Evolutionary conservation across 2,797 vertebrate genomes (phyloP), one percentile per base, ranked within the genome.

Genomic region (Lerista edwardsae): DNA sequence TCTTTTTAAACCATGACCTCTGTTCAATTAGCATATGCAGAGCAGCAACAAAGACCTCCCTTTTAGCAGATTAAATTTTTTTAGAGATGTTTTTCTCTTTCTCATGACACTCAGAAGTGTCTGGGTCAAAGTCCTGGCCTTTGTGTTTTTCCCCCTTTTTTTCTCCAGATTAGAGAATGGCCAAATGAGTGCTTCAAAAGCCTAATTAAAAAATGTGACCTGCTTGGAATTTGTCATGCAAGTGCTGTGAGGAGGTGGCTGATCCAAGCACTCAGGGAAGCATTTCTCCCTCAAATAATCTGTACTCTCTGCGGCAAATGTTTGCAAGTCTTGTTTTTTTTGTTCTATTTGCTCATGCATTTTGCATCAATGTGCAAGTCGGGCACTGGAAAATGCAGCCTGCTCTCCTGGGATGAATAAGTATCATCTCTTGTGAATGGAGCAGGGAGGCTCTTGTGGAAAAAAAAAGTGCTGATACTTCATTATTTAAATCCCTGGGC

Each of bases 151-250:
- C n/a, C n/a, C n/a, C n/a, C n/a, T 47, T 47, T 47, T 15, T 55
- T 55, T 1, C 39, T 64, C 36, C 29, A 7, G 68, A 61, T 10
- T 44, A 27, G 36, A n/a, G 75, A 69, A 7, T 36, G 77, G 65
- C 77, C 41, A 77, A 57, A 23, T 4, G 39, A 75, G 31, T 65
- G 34, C 25, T 65, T 14, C 6, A 0, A 75, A 81, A 79, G 55
- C 84, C 29, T 41, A 29, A 0, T 47, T 12, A 14, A 62, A 36
- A 9, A 64, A 19, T 47, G 47, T 51, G 71, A 34, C 74, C 82
- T 39, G 75, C 67, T 79, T 79, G 41, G 88, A 84, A 86, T 84
- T 73, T 79, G 55, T 85, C 44, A 65, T 34, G 31, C 39, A 2
- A 27, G 27, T 21, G 47, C 19, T 61, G 76, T 44, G 6, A 64